A percentile compares a stretch with the other conserved stretches of the same genome.
Conservation (phyloP, 2,113 vertebrate genomes). For the Rana temporaria region DNA sequence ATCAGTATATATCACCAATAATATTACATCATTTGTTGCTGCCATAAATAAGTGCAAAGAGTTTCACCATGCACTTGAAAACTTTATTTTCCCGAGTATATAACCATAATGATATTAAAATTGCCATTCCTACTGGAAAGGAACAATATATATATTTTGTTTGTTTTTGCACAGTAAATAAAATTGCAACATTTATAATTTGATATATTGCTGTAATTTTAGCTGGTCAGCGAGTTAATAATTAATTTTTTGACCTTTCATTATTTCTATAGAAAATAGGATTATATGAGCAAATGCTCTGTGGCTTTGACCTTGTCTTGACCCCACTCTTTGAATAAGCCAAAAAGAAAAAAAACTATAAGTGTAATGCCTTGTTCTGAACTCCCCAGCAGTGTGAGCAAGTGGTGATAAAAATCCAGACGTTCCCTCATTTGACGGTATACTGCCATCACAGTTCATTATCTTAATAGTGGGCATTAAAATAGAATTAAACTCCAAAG, state of each 20-base stretch:
- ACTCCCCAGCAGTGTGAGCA: slow-evolving; percentile 84
- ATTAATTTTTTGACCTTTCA: slow-evolving; percentile 59
- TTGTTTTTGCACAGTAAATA: neutral
- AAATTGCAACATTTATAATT: neutral
- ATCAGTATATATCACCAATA: neutral
- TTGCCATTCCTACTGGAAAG: neutral
- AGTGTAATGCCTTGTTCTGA: slow-evolving; percentile 83
- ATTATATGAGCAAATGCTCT: slow-evolving; percentile 83
- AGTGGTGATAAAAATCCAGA: slow-evolving; percentile 95
- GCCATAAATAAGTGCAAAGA: neutral
- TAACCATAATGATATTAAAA: neutral
- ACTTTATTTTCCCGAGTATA: neutral
- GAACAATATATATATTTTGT: neutral
- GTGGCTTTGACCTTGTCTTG: slow-evolving; percentile 82
- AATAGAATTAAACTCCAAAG: slow-evolving; percentile 76
- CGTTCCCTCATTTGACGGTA: slow-evolving; percentile 92
- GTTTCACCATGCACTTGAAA: neutral
- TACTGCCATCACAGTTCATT: slow-evolving; percentile 87
- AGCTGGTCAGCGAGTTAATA: slow-evolving; percentile 41
- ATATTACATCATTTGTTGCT: slow-evolving; percentile 2
- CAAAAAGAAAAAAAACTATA: slow-evolving; percentile 66
- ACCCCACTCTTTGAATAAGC: slow-evolving; percentile 85
- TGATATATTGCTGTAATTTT: slow-evolving; percentile 14
- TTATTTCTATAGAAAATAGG: slow-evolving; percentile 70
- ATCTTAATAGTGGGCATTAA: slow-evolving; percentile 81